Conservation (phyloP, 2,888 invertebrate species). For the Brachynemurus nebulosus region DNA sequence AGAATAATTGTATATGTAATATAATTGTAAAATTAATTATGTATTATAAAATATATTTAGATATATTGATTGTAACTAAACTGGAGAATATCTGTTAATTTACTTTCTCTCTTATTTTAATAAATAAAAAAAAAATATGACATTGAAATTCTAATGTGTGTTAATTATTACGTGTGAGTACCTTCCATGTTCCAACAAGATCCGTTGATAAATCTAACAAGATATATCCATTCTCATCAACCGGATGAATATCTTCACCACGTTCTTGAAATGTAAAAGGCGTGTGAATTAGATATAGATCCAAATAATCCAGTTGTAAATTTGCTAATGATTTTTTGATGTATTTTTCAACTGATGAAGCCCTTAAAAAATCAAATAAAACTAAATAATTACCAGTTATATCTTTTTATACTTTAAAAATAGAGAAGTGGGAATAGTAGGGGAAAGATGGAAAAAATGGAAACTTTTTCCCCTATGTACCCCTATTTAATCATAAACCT, state of each 20-base stretch:
- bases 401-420: neutral
- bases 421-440: too few relatives aligned
- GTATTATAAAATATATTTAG: too few relatives aligned
- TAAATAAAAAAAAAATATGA: neutral
- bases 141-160: neutral
- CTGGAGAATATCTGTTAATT: too few relatives aligned
- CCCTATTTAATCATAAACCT: too few relatives aligned
- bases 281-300: conserved; percentile 67
- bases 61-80: too few relatives aligned
- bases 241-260: conserved; percentile 49
- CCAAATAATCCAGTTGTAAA: conserved; percentile 64
- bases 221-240: conserved; percentile 48
- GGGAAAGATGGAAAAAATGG: too few relatives aligned
- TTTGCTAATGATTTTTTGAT: conserved; percentile 52
- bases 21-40: too few relatives aligned
- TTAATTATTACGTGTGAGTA: conserved; percentile 23
- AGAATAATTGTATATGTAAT: too few relatives aligned
- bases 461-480: too few relatives aligned
- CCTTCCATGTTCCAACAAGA: conserved; percentile 62
- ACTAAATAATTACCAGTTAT: neutral
- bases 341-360: conserved; percentile 48
- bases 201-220: conserved; percentile 49
- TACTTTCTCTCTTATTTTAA: neutral
- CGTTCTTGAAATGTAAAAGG: conserved; percentile 55
- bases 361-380: conserved; percentile 22